Conservation (phyloP, 2,888 invertebrate species). For the Epinotia nisella region DNA sequence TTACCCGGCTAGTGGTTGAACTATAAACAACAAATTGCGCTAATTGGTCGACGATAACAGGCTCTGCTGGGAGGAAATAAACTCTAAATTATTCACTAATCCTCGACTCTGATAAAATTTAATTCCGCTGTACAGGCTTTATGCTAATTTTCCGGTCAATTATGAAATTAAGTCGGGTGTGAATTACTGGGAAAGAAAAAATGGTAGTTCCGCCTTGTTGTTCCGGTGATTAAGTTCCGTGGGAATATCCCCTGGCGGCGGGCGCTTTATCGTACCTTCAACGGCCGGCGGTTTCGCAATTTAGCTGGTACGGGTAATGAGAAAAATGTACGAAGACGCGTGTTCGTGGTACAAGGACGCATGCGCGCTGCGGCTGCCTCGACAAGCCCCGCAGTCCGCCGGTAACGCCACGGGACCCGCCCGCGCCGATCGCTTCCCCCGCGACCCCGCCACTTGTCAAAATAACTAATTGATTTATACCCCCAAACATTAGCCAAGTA, state of each 20-base stretch:
- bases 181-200: conserved; percentile 65
- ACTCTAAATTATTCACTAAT: conserved; percentile 58
- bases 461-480: conserved; percentile 77
- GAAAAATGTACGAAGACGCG: conserved; percentile 67
- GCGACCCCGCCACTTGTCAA: conserved; percentile 64
- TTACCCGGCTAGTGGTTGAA: conserved; percentile 23
- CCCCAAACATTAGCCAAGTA: conserved; percentile 57
- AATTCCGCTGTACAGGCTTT: conserved; percentile 56
- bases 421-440: conserved; percentile 55
- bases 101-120: conserved; percentile 54
- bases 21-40: conserved; percentile 51
- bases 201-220: conserved; percentile 71
- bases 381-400: conserved; percentile 66
- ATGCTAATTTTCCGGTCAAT: conserved; percentile 67
- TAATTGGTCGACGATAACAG: conserved; percentile 54
- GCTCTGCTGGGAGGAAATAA: conserved; percentile 50
- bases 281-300: conserved; percentile 77
- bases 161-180: conserved; percentile 70
- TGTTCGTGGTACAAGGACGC: conserved; percentile 61
- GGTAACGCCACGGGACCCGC: conserved; percentile 56
- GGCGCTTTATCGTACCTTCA: conserved; percentile 69
- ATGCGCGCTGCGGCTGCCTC: conserved; percentile 53
- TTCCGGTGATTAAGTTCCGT: conserved; percentile 73
- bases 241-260: conserved; percentile 62
- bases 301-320: conserved; percentile 73